Conservation (phyloP, 2,113 vertebrate genomes). For the Erpornis zantholeuca region DNA sequence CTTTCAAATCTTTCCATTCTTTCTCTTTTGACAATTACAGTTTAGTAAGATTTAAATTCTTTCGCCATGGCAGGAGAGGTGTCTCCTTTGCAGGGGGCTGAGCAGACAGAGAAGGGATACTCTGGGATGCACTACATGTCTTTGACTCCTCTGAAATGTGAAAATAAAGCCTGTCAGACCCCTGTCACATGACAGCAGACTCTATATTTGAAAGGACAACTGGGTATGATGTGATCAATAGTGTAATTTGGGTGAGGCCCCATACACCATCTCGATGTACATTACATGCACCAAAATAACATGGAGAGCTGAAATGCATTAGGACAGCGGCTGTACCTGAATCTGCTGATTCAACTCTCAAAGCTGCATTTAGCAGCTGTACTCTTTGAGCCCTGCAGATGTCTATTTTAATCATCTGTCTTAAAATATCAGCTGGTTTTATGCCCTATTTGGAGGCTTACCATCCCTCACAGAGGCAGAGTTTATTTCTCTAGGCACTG, state of each 20-base stretch:
- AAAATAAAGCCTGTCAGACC: not conserved
- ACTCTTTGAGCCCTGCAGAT: conserved; percentile 27
- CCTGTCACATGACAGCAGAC: accelerated
- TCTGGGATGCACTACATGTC: too few relatives aligned
- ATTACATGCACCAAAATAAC: not conserved
- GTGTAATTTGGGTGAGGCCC: not conserved
- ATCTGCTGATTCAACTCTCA: conserved; percentile 55
- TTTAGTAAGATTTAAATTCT: not conserved
- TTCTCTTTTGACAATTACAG: not conserved
- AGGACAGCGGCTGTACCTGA: conserved; percentile 26
- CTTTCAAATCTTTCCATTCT: not conserved
- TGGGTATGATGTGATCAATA: not conserved
- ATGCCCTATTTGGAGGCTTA: conserved; percentile 4
- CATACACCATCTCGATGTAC: not conserved
- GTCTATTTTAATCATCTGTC: conserved; percentile 59
- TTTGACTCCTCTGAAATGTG: not conserved
- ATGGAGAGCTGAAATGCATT: not conserved
- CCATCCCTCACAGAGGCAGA: conserved; percentile 23
- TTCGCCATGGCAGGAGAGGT: too few relatives aligned
- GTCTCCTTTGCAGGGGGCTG: not conserved
- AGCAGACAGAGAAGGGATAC: not conserved
- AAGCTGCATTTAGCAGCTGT: conserved; percentile 54
- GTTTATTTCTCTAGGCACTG: conserved; percentile 26
- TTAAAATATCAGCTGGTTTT: conserved; percentile 56
- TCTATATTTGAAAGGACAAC: not conserved